Conservation (phyloP, 2,888 invertebrate genomes). For the Exephanes ischioxanthus region DNA sequence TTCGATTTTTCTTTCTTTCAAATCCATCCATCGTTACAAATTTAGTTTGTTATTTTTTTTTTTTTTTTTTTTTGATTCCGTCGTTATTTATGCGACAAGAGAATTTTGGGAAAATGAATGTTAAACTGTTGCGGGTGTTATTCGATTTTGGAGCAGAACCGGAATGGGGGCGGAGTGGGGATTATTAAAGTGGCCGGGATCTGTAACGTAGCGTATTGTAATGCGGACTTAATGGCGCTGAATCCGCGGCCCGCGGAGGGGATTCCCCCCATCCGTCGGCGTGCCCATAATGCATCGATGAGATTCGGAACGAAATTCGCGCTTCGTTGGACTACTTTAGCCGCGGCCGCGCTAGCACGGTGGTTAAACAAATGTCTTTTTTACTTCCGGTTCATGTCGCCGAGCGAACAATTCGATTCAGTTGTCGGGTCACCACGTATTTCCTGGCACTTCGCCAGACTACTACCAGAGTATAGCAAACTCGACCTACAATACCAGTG, state of each 20-base stretch:
- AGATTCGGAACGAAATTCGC: slow-evolving; percentile 67
- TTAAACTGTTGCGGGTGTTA: slow-evolving; percentile 34
- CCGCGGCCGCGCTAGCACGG: slow-evolving; percentile 59
- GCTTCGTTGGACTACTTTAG: slow-evolving; percentile 68
- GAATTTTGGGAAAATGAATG: slow-evolving; percentile 22
- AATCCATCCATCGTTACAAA: too few relatives aligned
- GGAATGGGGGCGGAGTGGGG: slow-evolving; percentile 7
- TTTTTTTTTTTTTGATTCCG: too few relatives aligned
- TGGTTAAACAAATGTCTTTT: slow-evolving; percentile 73
- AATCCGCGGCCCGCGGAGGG: slow-evolving; percentile 50
- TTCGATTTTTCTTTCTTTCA: too few relatives aligned
- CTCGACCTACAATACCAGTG: slow-evolving; percentile 13
- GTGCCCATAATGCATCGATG: slow-evolving; percentile 66
- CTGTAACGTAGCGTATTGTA: slow-evolving; percentile 68
- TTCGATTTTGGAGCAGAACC: slow-evolving; percentile 3
- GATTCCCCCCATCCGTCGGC: neutral
- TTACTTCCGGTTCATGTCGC: slow-evolving; percentile 72
- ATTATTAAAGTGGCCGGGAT: slow-evolving; percentile 63
- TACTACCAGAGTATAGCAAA: slow-evolving; percentile 60
- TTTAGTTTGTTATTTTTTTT: too few relatives aligned
- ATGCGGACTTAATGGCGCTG: slow-evolving; percentile 68
- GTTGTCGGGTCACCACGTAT: slow-evolving; percentile 73
- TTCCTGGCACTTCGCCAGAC: slow-evolving; percentile 71
- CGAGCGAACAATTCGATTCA: slow-evolving; percentile 73
- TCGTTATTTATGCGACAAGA: too few relatives aligned